Evolutionary conservation across 2,888 invertebrate species (phyloP).

Genomic region (Rutpela maculata): DNA sequence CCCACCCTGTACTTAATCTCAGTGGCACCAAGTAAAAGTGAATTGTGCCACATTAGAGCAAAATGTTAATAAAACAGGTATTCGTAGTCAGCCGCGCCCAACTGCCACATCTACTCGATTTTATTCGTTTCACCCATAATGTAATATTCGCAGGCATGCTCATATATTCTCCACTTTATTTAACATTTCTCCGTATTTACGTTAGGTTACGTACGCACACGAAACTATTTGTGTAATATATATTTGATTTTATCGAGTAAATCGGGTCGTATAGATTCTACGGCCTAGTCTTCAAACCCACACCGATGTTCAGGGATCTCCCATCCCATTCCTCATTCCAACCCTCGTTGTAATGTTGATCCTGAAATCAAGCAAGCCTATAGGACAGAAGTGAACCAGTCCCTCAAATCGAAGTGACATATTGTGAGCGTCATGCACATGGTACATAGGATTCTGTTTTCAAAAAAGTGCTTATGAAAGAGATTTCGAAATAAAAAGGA

Average conservation of each 20-base stretch:
- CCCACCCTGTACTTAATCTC: too few species aligned
- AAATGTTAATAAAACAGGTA: too few species aligned
- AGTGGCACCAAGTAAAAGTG: too few species aligned
- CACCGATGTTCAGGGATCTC: constrained; percentile 6
- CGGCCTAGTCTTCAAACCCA: constrained; percentile 1
- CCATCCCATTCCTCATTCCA: constrained; percentile 8
- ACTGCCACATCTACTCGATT: too few species aligned
- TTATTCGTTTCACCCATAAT: background rate
- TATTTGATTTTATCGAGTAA: constrained; percentile 29
- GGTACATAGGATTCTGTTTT: background rate
- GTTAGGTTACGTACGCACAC: constrained; percentile 24
- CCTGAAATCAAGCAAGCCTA: constrained; percentile 45
- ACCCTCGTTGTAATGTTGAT: constrained; percentile 48
- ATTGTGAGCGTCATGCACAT: constrained; percentile 2
- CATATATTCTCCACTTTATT: constrained; percentile 8
- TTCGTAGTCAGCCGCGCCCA: too few species aligned
- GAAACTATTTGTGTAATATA: constrained; percentile 27
- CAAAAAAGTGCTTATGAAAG: background rate
- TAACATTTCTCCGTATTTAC: constrained; percentile 2
- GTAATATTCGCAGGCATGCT: background rate
- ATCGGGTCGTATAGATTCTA: constrained; percentile 25
- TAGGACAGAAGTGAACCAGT: constrained; percentile 35
- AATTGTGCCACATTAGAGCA: too few species aligned
- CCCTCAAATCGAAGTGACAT: constrained; percentile 37
- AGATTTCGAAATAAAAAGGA: constrained; percentile 9